phyloP scores from a whole-genome alignment of 1,140 invertebrate genomes.

The Drosophila ogumai region DNA sequence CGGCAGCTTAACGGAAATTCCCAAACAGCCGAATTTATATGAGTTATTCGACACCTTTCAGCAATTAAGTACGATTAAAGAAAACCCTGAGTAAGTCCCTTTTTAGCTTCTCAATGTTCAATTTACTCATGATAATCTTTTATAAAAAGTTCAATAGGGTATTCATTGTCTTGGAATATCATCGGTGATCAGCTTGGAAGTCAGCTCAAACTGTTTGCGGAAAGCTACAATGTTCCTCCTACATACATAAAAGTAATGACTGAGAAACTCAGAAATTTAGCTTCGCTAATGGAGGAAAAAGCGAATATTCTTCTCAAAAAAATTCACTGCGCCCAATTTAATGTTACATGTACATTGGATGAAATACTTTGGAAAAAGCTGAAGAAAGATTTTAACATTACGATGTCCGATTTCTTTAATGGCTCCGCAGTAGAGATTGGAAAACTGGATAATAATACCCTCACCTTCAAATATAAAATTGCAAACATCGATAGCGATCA shows the following conservation, averaged over 20 bases:
- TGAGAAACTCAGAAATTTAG: rapidly evolving
- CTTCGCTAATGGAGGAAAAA: neutral
- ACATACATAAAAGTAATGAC: neutral
- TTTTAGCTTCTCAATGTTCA: no score
- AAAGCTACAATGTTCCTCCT: no score
- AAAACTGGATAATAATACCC: neutral
- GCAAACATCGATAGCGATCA: neutral
- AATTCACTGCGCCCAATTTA: neutral
- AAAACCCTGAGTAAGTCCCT: neutral
- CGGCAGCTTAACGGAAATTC: neutral
- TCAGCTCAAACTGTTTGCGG: neutral
- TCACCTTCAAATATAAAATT: neutral
- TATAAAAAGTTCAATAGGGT: neutral
- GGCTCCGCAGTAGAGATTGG: neutral
- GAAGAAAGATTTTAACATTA: no score
- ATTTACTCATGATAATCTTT: neutral
- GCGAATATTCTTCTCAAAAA: neutral
- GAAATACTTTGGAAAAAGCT: neutral
- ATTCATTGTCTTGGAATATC: neutral
- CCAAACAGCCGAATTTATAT: no score
- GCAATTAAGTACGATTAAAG: neutral
- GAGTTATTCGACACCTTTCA: neutral
- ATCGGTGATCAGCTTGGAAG: neutral
- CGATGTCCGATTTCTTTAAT: no score
- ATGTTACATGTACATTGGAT: neutral